Base-by-base conservation (phyloP, 1,140 invertebrate genomes). In the Drosophila mayri region DNA sequence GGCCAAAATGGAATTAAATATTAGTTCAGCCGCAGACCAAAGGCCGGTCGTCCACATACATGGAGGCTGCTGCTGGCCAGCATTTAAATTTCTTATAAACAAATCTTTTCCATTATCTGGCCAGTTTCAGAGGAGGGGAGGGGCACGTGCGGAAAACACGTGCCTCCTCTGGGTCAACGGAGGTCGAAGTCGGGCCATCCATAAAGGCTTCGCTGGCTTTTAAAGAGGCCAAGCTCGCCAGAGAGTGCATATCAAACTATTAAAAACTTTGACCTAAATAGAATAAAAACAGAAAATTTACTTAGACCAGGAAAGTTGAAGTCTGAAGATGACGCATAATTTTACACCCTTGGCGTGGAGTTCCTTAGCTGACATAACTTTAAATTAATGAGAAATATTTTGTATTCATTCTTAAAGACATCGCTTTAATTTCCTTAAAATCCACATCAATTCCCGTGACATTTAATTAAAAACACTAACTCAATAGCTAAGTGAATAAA, bases 261-360 rank as follows among this genome's bases (percentile, higher is more conserved):
- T 88, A 84, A 75, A 88, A 88, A 88, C 80, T 90, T 88, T 88
- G 84, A 90, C 84, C 85, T 40, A 88, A 84, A 88, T 90, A 81
- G 77, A 84, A 88, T 75, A 81, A 88, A 38, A 88, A 88, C 80
- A 88, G 66, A 71, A 88, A 78, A 88, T 75, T 88, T 80, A 75
- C 84, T 84, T 75, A 66, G 55, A 59, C 4, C 14, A 25, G 28
- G 20, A 25, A 77, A 44, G 32, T 10, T 32, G 9, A 1, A 32
- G 12, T n/a, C 16, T 5, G 0, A 30, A 22, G 22, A 49, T 20
- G 28, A 22, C 25, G 10, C n/a, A 25, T 20, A 25, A 2, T 38
- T 25, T 4, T 0, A 11, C 11, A 55, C 52, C 4, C 52, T 38
- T 37, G 2, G 3, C 11, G 9, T 6, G 14, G 14, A 22, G 32